A percentile compares a stretch with the other conserved stretches of the same genome.
phyloP scores from a whole-genome alignment of 1,140 invertebrate species.

The Diprion similis region DNA sequence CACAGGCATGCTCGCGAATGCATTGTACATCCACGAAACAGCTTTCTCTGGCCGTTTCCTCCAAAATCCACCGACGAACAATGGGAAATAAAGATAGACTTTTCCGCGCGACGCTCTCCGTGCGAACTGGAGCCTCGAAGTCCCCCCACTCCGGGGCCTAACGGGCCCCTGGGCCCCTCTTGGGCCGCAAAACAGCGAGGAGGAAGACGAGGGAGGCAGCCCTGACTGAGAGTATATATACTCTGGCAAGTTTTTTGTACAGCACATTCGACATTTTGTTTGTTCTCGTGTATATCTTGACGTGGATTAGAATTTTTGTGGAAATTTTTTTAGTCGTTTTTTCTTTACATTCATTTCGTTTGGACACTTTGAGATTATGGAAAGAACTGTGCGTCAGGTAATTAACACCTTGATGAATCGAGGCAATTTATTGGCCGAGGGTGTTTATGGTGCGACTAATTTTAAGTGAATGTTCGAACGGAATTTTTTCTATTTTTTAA shows the following conservation, averaged over 20 bases:
- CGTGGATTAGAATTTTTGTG: background rate
- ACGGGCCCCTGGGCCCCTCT: no score
- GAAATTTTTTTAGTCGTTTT: no score
- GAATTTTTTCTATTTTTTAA: no score
- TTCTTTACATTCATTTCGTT: no score
- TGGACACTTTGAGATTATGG: background rate
- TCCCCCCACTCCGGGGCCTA: no score
- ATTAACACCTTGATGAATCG: background rate
- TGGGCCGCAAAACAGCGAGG: background rate
- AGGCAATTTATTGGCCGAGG: no score
- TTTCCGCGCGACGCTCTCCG: constrained; percentile 45
- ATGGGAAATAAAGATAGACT: constrained; percentile 51
- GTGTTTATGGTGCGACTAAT: no score
- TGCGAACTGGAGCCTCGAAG: constrained; percentile 41
- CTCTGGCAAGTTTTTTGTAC: background rate
- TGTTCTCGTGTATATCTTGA: background rate
- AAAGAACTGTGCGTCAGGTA: background rate
- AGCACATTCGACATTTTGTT: background rate
- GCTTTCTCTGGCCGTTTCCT: background rate
- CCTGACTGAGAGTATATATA: background rate
- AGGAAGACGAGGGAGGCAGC: background rate
- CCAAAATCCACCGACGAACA: constrained; percentile 47
- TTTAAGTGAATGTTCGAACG: no score
- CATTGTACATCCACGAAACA: background rate
- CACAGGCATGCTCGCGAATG: background rate